Evolutionary conservation across 2,888 invertebrate species (phyloP).

Genomic region (Rhamphomyia laevipes): DNA sequence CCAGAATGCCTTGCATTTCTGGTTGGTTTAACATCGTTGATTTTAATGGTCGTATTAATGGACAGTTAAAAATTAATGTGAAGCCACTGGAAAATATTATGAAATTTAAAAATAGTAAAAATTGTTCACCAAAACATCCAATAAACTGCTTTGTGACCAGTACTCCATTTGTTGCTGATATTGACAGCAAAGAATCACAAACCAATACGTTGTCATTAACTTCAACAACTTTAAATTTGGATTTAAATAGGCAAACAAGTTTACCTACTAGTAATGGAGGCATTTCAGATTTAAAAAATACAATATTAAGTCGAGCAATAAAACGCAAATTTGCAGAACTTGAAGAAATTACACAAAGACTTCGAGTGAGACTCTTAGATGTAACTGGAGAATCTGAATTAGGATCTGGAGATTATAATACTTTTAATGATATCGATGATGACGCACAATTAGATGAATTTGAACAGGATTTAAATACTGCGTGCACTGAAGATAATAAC

Average conservation of each 20-base stretch:
- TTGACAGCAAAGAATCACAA: no score
- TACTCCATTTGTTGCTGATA: no score
- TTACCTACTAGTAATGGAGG: no score
- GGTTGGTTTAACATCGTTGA: constrained; percentile 57
- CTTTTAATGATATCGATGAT: constrained; percentile 40
- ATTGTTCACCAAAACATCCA: no score
- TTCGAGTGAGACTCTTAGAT: constrained; percentile 44
- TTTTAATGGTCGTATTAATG: constrained; percentile 44
- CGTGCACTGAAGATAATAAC: constrained; percentile 8
- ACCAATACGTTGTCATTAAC: no score
- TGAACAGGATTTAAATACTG: constrained; percentile 45
- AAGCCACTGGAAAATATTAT: constrained; percentile 41
- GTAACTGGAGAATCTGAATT: constrained; percentile 45
- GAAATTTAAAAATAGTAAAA: constrained; percentile 2
- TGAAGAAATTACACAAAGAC: constrained; percentile 49
- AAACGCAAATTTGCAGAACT: constrained; percentile 51
- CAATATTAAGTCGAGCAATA: constrained; percentile 37
- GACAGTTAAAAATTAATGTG: constrained; percentile 48
- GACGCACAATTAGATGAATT: constrained; percentile 38
- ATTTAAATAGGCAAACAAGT: no score
- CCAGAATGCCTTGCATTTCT: constrained; percentile 42
- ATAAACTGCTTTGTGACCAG: no score
- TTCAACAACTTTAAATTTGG: no score
- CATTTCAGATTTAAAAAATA: constrained; percentile 23
- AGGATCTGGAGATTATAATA: constrained; percentile 40